phyloP scores from a whole-genome alignment of 2,888 invertebrate species.

The Unio delphinus region DNA sequence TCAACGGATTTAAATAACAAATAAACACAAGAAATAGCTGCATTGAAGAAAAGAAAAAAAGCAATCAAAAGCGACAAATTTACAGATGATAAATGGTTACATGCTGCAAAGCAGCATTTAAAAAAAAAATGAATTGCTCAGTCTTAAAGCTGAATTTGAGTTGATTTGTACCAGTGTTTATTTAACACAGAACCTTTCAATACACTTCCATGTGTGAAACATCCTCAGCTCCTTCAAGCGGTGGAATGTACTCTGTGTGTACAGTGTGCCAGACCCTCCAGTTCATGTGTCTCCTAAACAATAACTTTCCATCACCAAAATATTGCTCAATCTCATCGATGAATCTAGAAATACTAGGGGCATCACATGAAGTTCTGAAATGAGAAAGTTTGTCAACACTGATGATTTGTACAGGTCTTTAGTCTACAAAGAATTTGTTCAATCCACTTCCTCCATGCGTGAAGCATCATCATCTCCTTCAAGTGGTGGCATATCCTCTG shows the following conservation, averaged over 20 bases:
- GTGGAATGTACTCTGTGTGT: conserved; percentile 80
- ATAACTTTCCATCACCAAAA: conserved; percentile 86
- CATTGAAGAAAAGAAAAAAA: too few relatives aligned
- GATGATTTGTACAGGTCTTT: too few relatives aligned
- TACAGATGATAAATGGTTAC: too few relatives aligned
- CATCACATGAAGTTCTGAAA: too few relatives aligned
- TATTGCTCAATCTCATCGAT: conserved; percentile 79
- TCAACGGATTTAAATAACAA: too few relatives aligned
- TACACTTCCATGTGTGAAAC: conserved; percentile 99
- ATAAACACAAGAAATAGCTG: too few relatives aligned
- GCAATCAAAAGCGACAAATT: too few relatives aligned
- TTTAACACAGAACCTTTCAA: conserved; percentile 79
- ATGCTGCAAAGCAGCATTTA: too few relatives aligned
- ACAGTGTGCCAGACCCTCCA: conserved; percentile 44
- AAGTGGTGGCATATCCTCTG: conserved; percentile 83
- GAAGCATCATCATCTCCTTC: conserved; percentile 92
- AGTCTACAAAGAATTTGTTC: conserved; percentile 71
- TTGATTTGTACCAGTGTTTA: conserved; percentile 76
- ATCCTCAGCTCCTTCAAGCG: conserved; percentile 86
- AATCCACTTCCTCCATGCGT: conserved; percentile 99
- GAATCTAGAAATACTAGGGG: too few relatives aligned
- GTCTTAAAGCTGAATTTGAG: too few relatives aligned
- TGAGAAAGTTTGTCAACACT: too few relatives aligned
- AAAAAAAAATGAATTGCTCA: too few relatives aligned
- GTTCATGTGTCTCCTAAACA: conserved; percentile 81